Evolutionary conservation across 2,113 vertebrate species (phyloP), one percentile per base, ranked within the genome.

Genomic region (Acanthisitta chloris): DNA sequence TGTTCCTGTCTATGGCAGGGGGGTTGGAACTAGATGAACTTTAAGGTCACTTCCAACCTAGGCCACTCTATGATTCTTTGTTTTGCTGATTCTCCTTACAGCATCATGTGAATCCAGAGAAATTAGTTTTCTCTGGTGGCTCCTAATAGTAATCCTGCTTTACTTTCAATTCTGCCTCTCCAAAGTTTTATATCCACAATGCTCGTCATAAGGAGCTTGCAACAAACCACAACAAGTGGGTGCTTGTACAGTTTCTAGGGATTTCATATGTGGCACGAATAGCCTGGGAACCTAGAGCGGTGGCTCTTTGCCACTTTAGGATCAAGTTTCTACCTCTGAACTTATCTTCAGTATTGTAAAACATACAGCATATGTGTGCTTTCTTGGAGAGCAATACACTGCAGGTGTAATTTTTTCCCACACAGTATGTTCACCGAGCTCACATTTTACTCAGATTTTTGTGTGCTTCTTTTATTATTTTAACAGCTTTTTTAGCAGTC

Each of bases 191-290:
- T 12, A 52, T 45, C 8, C 14, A 17, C 10, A 49, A 12, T 36
- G 23, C 46, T 70, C 24, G 36, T 52, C 7, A 40, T 16, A 31
- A 40, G 45, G 5, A 70, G 2, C 12, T 45, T 45, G 12, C 19
- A 59, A 69, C 12, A 81, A 86, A 59, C 3, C 29, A 36, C 49
- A 62, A 45, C 14, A 6, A 59, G 14, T n/a, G 28, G 1, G 3
- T 71, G 10, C 12, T 79, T 74, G 25, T 16, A 17, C 6, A 45
- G 16, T 40, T 36, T 17, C 18, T 45, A 36, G 40, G 13, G 12
- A 54, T 69, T 49, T 78, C 11, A 59, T 10, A 45, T 0, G 1
- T 2, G 1, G 31, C 26, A 57, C 3, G 4, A 77, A 31, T 17
- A 67, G 8, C 26, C 43, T 82, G 43, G 7, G 17, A 88, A 85